phyloP scores from a whole-genome alignment of 1,140 invertebrate species.

The Papilio polyxenes region DNA sequence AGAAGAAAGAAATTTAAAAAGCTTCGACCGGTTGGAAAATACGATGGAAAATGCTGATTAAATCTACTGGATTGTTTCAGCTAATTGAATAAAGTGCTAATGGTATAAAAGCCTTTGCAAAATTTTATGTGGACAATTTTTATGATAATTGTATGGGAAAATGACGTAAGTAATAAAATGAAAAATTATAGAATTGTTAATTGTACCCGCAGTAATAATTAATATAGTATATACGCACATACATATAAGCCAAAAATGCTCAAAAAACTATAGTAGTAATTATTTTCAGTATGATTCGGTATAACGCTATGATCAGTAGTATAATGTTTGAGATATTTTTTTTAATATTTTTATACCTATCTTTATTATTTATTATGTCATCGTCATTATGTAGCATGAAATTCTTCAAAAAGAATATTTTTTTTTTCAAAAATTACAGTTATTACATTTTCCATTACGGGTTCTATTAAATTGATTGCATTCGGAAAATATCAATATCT shows the following conservation, averaged over 20 bases:
- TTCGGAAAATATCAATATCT: not conserved
- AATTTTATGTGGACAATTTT: slow-evolving; percentile 1
- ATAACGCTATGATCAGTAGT: too few species aligned
- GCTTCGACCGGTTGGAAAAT: slow-evolving; percentile 38
- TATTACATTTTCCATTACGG: not conserved
- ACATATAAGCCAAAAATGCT: too few species aligned
- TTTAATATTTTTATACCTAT: too few species aligned
- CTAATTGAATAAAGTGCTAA: slow-evolving; percentile 34
- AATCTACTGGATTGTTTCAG: slow-evolving; percentile 6
- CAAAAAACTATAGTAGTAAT: too few species aligned
- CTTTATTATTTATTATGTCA: not conserved
- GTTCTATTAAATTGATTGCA: not conserved
- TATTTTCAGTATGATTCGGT: too few species aligned
- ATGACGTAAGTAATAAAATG: not conserved
- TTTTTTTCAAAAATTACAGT: not conserved
- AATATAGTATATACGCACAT: too few species aligned
- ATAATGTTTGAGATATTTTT: not conserved
- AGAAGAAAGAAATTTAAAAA: slow-evolving; percentile 43
- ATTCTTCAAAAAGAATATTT: not conserved
- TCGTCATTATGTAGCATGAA: not conserved
- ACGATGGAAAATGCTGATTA: slow-evolving; percentile 28
- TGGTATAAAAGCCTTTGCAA: slow-evolving; percentile 18
- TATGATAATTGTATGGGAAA: not conserved
- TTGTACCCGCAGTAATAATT: too few species aligned
- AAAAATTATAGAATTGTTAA: not conserved